Evolutionary conservation across 1,140 invertebrate genomes (phyloP).

Genomic region (Drosophila mauritiana): DNA sequence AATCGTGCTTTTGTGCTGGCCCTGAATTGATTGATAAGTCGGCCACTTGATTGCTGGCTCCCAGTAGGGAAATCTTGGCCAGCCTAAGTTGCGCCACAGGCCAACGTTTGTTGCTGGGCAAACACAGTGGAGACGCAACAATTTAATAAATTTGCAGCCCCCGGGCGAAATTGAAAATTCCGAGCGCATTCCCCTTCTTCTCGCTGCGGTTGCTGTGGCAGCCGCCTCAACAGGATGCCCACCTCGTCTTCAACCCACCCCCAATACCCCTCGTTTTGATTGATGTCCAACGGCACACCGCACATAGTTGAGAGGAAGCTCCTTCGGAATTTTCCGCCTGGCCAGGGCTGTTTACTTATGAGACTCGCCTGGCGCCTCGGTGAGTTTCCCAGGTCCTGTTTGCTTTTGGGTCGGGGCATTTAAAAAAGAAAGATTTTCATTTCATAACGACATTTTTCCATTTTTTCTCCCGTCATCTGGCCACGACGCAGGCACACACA

Average conservation of each 20-base stretch:
- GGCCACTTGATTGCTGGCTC: conserved; percentile 11
- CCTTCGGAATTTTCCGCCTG: conserved; percentile 22
- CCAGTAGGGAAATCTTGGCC: conserved; percentile 35
- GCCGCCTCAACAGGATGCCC: conserved; percentile 10
- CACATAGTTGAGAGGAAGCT: conserved; percentile 41
- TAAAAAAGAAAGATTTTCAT: conserved; percentile 66
- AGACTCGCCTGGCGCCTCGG: conserved; percentile 2
- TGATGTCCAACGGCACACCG: conserved; percentile 66
- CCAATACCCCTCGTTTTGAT: conserved; percentile 56
- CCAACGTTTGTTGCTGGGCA: conserved; percentile 29
- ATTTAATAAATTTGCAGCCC: conserved; percentile 77
- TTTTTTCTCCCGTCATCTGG: conserved; percentile 42
- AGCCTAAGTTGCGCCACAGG: conserved; percentile 69
- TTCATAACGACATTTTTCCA: conserved; percentile 68
- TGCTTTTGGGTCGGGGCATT: conserved; percentile 77
- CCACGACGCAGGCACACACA: conserved; percentile 33
- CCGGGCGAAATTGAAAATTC: conserved; percentile 79
- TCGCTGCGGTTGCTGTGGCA: conserved; percentile 13
- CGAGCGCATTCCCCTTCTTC: conserved; percentile 11
- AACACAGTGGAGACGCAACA: conserved; percentile 56
- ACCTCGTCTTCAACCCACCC: no score
- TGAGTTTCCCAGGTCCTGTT: conserved; percentile 35
- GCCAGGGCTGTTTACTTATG: conserved; percentile 59
- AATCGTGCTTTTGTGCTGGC: conserved; percentile 40
- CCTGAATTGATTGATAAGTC: conserved; percentile 67